Evolutionary conservation across 2,888 invertebrate genomes (phyloP), one percentile per base, ranked within the genome.

Genomic region (Sesamia inferens): DNA sequence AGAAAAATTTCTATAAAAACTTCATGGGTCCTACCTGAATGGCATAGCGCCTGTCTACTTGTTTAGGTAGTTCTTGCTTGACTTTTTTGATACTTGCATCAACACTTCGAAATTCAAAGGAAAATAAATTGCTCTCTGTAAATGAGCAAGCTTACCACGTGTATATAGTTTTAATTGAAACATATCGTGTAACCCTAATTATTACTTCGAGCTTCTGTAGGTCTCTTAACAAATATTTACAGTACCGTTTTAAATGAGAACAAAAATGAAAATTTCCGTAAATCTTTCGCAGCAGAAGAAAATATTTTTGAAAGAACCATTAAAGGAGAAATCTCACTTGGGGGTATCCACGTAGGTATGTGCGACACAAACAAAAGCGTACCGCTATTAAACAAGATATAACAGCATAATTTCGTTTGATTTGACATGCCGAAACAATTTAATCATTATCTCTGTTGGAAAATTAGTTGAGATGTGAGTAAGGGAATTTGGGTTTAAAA

Each of bases 341-440:
- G 86, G 87, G 88, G 90, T 90, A 92, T 91, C 92, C 89, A 91
- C 85, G 87, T 82, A 86, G 91, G 92, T 88, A 95, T 94, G 91
- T 92, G 92, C 87, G 89, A 90, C 87, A 92, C 91, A 92, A 92
- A 92, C 90, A 92, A 93, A 94, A 93, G 89, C 90, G 90, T 88
- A 92, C 93, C 89, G 91, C 94, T 93, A 94, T 95, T 95, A 94
- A 95, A 95, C 94, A 94, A 95, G 94, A 95, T 95, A 95, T 96
- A 95, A 96, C 95, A 95, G 95, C 94, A 96, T 96, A 95, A 96
- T 96, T 96, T 95, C 93, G 94, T 96, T 95, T 96, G 95, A 95
- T 96, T 95, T 94, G 94, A 96, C 94, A 96, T 95, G 93, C 96
- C 96, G 95, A 95, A 96, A 95, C 95, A 95, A 96, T 96, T 96